phyloP scores from a whole-genome alignment of 2,888 invertebrate species.

The Dolomedes plantarius region DNA sequence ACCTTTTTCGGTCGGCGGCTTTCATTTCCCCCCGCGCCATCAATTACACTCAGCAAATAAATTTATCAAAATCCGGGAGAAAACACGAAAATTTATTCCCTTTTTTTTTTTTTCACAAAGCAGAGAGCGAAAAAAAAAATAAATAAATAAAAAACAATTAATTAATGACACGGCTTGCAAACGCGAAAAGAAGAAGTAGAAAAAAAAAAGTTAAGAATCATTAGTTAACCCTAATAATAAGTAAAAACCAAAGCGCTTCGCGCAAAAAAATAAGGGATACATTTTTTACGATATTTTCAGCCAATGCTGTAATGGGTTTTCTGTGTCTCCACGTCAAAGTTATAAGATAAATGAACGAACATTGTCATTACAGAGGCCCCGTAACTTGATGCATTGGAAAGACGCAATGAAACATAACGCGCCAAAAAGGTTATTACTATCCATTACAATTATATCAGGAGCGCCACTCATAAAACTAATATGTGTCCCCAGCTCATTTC shows the following conservation, averaged over 20 bases:
- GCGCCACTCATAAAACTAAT: conserved; percentile 53
- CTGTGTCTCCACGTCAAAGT: conserved; percentile 61
- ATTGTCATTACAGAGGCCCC: conserved; percentile 53
- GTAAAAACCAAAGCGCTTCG: conserved; percentile 36
- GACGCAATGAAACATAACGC: conserved; percentile 57
- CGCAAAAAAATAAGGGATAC: conserved; percentile 34
- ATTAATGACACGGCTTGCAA: conserved; percentile 34
- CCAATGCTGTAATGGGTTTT: conserved; percentile 64
- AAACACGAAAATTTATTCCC: conserved; percentile 30
- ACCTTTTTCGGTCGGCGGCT: neutral
- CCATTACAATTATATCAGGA: conserved; percentile 63
- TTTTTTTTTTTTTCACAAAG: neutral
- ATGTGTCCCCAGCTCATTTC: conserved; percentile 37
- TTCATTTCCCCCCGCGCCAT: conserved; percentile 3
- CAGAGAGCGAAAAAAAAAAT: no score
- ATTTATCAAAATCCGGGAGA: conserved; percentile 50
- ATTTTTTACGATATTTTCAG: conserved; percentile 67
- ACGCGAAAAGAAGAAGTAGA: conserved; percentile 33
- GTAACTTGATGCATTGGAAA: conserved; percentile 65
- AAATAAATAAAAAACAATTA: conserved; percentile 50
- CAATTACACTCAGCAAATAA: conserved; percentile 42
- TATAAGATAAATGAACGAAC: conserved; percentile 56
- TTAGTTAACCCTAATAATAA: conserved; percentile 65
- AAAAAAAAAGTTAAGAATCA: conserved; percentile 58
- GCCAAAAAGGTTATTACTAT: conserved; percentile 61